A percentile compares a stretch with the other conserved stretches of the same genome.
Conservation (phyloP, 2,113 vertebrate species). For the Podilymbus podiceps region DNA sequence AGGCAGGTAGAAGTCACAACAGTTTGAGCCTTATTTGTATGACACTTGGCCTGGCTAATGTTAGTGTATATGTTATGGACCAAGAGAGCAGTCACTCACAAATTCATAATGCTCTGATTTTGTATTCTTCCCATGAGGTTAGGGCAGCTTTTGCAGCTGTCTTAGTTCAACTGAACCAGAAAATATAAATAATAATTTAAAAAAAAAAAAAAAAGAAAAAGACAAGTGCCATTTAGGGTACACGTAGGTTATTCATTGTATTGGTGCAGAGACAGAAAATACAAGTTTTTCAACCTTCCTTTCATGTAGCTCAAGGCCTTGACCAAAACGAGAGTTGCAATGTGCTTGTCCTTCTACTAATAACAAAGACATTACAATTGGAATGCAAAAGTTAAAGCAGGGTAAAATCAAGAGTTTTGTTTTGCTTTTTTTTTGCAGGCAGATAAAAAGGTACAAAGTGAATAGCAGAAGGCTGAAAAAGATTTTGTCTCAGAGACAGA, state of each 20-base stretch:
- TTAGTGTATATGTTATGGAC: neutral
- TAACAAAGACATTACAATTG: neutral
- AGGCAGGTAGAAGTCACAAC: neutral
- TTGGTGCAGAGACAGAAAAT: neutral
- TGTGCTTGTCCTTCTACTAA: neutral
- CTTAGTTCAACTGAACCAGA: neutral
- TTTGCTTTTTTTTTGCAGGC: neutral
- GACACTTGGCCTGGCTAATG: slow-evolving; percentile 10
- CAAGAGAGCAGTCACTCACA: neutral
- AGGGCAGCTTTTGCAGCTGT: neutral
- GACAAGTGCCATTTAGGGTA: neutral
- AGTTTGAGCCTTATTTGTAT: neutral
- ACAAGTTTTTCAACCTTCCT: neutral
- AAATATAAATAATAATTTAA: neutral
- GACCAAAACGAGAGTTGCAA: neutral
- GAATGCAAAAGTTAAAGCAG: neutral
- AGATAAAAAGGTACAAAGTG: neutral
- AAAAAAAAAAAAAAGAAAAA: neutral
- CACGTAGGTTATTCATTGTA: neutral
- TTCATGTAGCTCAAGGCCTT: neutral
- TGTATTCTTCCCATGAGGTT: neutral
- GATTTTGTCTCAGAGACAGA: neutral
- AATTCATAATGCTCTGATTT: neutral
- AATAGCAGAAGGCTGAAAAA: neutral
- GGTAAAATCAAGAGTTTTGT: neutral